These are phyloP conservation scores for Semotilus atromaculatus DNA, from an alignment of 2,797 vertebrate genomes.

Conservation along the genomic window DNA sequence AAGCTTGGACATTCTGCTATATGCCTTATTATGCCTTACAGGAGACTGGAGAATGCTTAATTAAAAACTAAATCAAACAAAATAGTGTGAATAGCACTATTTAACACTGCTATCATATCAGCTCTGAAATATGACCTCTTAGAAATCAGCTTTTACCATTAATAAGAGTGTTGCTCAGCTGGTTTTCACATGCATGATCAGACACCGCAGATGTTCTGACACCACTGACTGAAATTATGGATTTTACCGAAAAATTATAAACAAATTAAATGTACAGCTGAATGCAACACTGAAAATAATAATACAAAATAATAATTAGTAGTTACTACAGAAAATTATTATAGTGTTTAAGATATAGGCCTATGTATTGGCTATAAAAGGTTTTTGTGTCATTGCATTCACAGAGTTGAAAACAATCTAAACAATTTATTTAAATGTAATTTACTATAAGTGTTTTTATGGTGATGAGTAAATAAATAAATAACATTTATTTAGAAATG, in stretches of 20 bases:
- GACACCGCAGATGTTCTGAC: constrained; percentile 44
- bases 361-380: neutral
- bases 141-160: constrained; percentile 14
- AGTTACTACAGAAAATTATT: too few species aligned
- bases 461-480: too few species aligned
- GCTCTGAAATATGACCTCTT: neutral
- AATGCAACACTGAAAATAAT: neutral
- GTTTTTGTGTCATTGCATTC: neutral
- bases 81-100: neutral
- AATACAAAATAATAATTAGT: neutral
- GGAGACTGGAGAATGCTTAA: neutral
- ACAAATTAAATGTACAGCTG: constrained; percentile 32
- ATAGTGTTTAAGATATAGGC: neutral
- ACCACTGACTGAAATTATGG: constrained; percentile 25
- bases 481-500: too few species aligned
- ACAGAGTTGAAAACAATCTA: too few species aligned
- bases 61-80: neutral
- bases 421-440: neutral
- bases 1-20: neutral
- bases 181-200: constrained; percentile 19
- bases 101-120: neutral
- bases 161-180: neutral
- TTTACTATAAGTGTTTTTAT: too few species aligned
- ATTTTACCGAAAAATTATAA: constrained; percentile 48
- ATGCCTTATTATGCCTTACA: neutral